A percentile compares a stretch with the other conserved stretches of the same genome.
Conservation (phyloP, 2,113 vertebrate species). For the Aldabrachelys gigantea region DNA sequence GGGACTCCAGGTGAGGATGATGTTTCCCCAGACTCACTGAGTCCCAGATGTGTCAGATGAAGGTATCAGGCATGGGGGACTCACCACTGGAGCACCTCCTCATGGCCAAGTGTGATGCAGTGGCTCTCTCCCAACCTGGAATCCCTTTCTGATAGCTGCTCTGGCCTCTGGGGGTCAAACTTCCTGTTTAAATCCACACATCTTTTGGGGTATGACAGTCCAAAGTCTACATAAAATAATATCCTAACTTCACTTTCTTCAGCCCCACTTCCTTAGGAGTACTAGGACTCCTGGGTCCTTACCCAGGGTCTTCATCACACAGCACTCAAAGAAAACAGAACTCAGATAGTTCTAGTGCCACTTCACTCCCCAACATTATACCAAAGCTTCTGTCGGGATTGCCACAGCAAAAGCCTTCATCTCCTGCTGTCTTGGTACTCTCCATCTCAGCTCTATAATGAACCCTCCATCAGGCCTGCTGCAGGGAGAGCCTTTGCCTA, state of each 20-base stretch:
- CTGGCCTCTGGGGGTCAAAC: background rate
- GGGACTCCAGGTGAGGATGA: background rate
- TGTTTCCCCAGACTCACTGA: background rate
- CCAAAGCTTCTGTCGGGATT: background rate
- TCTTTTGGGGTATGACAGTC: background rate
- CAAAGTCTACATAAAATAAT: background rate
- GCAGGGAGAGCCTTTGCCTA: background rate
- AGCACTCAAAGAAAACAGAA: background rate
- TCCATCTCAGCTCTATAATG: background rate
- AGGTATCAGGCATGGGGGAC: background rate
- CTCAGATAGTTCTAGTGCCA: background rate
- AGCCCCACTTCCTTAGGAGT: background rate
- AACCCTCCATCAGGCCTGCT: background rate
- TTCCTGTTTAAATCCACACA: background rate
- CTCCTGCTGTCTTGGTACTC: background rate
- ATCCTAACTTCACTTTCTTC: background rate
- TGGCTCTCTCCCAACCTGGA: background rate
- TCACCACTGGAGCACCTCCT: background rate
- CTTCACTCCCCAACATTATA: background rate
- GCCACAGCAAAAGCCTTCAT: background rate
- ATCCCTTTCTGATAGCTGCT: background rate
- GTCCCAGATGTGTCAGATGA: background rate
- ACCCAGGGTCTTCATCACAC: background rate
- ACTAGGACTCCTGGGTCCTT: background rate
- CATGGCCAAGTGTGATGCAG: background rate